A percentile compares a stretch with the other conserved stretches of the same genome.
Conservation (phyloP, 2,888 invertebrate genomes). For the Aquatica leii region DNA sequence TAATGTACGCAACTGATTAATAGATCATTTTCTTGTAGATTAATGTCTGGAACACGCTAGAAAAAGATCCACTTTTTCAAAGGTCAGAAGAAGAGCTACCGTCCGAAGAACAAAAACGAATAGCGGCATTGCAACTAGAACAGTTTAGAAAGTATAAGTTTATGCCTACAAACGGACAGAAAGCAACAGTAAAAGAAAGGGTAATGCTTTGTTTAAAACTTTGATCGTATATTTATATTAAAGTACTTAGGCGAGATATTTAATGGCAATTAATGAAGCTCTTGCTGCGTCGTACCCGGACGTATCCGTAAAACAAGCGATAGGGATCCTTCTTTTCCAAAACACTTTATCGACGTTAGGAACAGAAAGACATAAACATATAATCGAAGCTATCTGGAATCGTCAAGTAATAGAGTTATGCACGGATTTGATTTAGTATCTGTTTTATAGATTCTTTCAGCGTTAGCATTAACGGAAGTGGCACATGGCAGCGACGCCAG, state of each 20-base stretch:
- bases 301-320: slow-evolving; percentile 79
- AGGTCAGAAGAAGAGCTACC: slow-evolving; percentile 68
- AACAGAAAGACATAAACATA: slow-evolving; percentile 75
- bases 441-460: slow-evolving; percentile 71
- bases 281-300: slow-evolving; percentile 74
- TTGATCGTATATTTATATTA: slow-evolving; percentile 1
- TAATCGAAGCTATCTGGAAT: slow-evolving; percentile 74
- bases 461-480: slow-evolving; percentile 91
- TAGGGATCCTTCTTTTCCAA: slow-evolving; percentile 78
- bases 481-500: slow-evolving; percentile 95
- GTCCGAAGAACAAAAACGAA: slow-evolving; percentile 77
- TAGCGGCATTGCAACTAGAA: slow-evolving; percentile 73
- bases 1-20: too few species aligned
- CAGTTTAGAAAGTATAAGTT: slow-evolving; percentile 73
- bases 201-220: too few species aligned
- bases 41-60: slow-evolving; percentile 79
- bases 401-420: slow-evolving; percentile 67
- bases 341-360: slow-evolving; percentile 79
- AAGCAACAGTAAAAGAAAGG: slow-evolving; percentile 20
- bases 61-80: slow-evolving; percentile 81
- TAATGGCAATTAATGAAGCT: slow-evolving; percentile 82
- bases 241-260: slow-evolving; percentile 68
- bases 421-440: slow-evolving; percentile 22
- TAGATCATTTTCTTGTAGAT: slow-evolving; percentile 65
- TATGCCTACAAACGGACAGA: slow-evolving; percentile 58